These are phyloP conservation scores for Pogonophryne albipinna DNA, from an alignment of 2,797 vertebrate species.

Conservation along the genomic window DNA sequence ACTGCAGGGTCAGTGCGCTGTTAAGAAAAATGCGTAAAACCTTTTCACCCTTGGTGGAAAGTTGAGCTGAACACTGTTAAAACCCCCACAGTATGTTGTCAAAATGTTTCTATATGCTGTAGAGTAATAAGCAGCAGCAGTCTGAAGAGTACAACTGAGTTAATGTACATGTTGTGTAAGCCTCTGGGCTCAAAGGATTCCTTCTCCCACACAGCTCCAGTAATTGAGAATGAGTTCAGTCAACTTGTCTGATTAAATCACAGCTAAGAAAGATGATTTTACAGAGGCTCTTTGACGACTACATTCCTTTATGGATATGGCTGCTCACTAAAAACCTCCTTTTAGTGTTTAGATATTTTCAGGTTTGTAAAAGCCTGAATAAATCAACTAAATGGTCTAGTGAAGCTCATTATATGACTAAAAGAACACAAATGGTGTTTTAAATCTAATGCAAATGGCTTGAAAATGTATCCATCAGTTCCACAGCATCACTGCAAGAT, in stretches of 20 bases:
- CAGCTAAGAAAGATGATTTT: constrained; percentile 35
- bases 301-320: constrained; percentile 28
- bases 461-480: constrained; percentile 37
- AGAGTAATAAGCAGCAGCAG: constrained; percentile 12
- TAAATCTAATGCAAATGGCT: constrained; percentile 22
- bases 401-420: constrained; percentile 28
- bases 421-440: constrained; percentile 16
- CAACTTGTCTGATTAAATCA: constrained; percentile 55
- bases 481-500: not conserved
- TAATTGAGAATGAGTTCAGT: constrained; percentile 41
- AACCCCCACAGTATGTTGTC: not conserved
- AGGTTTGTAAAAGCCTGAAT: constrained; percentile 22
- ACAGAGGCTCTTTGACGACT: constrained; percentile 23
- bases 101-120: not conserved
- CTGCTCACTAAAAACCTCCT: constrained; percentile 22
- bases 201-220: constrained; percentile 28
- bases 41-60: constrained; percentile 3
- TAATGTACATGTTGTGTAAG: constrained; percentile 40
- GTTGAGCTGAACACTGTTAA: constrained; percentile 5
- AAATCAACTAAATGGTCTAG: constrained; percentile 1
- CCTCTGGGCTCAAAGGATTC: constrained; percentile 9
- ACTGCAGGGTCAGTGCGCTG: not conserved
- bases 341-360: constrained; percentile 26
- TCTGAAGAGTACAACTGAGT: constrained; percentile 18
- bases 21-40: not conserved